Conservation (phyloP, 2,113 vertebrate species). For the Myrmophylax atrothorax region DNA sequence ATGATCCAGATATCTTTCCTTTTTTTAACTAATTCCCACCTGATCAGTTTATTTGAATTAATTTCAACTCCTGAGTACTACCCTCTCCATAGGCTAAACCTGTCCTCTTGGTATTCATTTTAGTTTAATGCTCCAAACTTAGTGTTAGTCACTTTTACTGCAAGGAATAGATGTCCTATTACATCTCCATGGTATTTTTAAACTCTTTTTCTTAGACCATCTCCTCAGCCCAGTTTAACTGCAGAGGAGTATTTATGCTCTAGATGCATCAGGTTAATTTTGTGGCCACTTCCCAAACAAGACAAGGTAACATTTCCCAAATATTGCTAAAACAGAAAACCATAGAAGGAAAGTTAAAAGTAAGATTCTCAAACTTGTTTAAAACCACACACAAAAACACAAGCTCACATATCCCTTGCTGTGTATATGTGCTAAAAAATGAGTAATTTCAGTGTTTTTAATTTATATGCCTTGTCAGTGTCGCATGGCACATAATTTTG, state of each 20-base stretch:
- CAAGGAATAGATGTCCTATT: background rate
- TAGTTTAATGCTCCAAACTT: background rate
- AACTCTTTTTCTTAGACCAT: background rate
- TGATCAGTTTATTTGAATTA: background rate
- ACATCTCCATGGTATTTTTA: background rate
- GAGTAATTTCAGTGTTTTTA: background rate
- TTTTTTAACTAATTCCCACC: conserved; percentile 8
- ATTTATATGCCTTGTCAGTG: background rate
- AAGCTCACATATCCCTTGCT: background rate
- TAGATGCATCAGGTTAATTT: background rate
- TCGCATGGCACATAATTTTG: background rate
- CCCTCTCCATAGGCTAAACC: background rate
- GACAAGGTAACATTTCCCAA: background rate
- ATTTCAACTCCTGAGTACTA: background rate
- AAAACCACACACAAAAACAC: background rate
- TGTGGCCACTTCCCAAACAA: background rate
- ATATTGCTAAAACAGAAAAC: background rate
- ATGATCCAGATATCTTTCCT: background rate
- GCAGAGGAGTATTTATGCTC: background rate
- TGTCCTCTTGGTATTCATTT: background rate
- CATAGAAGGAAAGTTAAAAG: background rate
- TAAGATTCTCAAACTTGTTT: background rate
- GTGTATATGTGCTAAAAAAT: background rate
- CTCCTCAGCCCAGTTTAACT: background rate
- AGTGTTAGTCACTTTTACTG: background rate